Evolutionary conservation across 2,888 invertebrate genomes (phyloP).

Genomic region (Proisotoma minuta): DNA sequence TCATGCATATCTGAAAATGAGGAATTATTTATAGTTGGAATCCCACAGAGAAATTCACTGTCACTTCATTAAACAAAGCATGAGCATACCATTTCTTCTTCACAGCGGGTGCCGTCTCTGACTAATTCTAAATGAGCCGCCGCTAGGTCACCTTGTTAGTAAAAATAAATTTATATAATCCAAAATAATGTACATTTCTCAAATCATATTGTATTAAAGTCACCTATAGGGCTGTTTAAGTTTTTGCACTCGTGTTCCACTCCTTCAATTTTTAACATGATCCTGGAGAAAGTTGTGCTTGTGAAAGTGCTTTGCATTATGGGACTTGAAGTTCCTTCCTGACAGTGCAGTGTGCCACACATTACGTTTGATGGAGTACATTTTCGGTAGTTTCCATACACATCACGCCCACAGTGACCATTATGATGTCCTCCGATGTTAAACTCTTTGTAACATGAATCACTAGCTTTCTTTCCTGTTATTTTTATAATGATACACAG

Average conservation of each 20-base stretch:
- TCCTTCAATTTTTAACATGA: slow-evolving; percentile 82
- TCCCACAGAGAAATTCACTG: neutral
- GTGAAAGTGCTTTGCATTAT: slow-evolving; percentile 73
- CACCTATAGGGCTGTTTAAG: slow-evolving; percentile 42
- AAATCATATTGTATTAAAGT: too few relatives aligned
- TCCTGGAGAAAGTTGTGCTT: slow-evolving; percentile 67
- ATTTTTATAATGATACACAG: neutral
- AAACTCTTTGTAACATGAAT: slow-evolving; percentile 57
- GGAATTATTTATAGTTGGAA: slow-evolving; percentile 17
- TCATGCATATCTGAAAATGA: slow-evolving; percentile 68
- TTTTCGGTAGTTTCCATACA: slow-evolving; percentile 69
- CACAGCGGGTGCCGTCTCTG: slow-evolving; percentile 89
- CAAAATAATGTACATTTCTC: too few relatives aligned
- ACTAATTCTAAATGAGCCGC: slow-evolving; percentile 69
- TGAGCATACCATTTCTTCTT: slow-evolving; percentile 66
- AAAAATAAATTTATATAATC: too few relatives aligned
- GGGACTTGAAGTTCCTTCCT: slow-evolving; percentile 77
- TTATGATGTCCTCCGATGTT: slow-evolving; percentile 92
- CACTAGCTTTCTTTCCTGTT: slow-evolving; percentile 36
- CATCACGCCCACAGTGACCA: slow-evolving; percentile 88
- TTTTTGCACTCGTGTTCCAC: slow-evolving; percentile 91
- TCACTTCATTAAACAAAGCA: neutral
- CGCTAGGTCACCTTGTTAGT: too few relatives aligned
- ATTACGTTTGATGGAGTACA: slow-evolving; percentile 81
- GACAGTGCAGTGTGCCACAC: slow-evolving; percentile 93